Percentiles rank a stretch among this genome's conserved stretches.
These are phyloP conservation scores for Megalops atlanticus DNA, from an alignment of 2,113 vertebrate genomes.

Conservation along the genomic window DNA sequence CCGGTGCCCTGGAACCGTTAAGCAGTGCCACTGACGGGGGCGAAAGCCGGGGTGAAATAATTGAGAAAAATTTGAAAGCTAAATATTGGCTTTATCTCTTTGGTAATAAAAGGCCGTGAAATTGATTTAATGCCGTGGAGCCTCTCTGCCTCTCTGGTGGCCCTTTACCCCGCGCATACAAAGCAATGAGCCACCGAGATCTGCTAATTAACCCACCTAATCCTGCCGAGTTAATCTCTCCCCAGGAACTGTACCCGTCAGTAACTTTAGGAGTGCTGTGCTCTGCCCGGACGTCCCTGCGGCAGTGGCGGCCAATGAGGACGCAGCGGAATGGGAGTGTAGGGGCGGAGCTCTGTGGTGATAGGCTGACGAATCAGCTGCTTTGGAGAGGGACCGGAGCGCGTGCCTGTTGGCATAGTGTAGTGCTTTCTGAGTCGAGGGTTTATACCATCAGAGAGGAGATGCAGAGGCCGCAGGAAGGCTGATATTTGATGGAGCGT, in stretches of 20 bases:
- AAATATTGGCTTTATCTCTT: conserved; percentile 76
- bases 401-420: conserved; percentile 2
- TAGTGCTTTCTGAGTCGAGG: too few species aligned
- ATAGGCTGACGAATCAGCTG: too few species aligned
- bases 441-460: background rate
- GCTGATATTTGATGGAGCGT: conserved; percentile 8
- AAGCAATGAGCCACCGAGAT: conserved; percentile 77
- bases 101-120: conserved; percentile 83
- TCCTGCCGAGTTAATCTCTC: conserved; percentile 78
- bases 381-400: too few species aligned
- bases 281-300: conserved; percentile 62
- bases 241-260: conserved; percentile 71
- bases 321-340: conserved; percentile 3
- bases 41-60: conserved; percentile 61
- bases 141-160: conserved; percentile 70
- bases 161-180: conserved; percentile 69
- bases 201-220: conserved; percentile 82
- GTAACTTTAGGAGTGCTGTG: conserved; percentile 69
- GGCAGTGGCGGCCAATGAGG: conserved; percentile 33
- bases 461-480: background rate
- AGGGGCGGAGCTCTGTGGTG: too few species aligned
- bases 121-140: conserved; percentile 84
- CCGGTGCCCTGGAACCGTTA: conserved; percentile 63
- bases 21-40: conserved; percentile 63
- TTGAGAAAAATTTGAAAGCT: conserved; percentile 79